Conservation (phyloP, 2,797 vertebrate species). For the Alfaro cultratus region DNA sequence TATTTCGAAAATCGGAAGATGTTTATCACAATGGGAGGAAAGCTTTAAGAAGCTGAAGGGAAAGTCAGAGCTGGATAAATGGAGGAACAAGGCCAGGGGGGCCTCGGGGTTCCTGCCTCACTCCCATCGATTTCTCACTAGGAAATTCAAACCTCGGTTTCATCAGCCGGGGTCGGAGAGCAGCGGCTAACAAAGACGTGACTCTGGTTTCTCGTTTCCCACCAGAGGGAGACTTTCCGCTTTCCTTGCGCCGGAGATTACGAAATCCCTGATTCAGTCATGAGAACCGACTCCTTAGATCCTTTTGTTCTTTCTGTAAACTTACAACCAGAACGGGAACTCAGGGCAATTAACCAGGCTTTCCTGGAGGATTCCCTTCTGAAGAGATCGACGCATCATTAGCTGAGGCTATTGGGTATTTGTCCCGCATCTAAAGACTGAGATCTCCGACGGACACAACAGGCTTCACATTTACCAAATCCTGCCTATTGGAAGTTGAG, state of each 20-base stretch:
- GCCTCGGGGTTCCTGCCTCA: constrained; percentile 46
- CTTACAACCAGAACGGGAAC: constrained; percentile 40
- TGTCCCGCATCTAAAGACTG: constrained; percentile 7
- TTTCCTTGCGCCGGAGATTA: constrained; percentile 65
- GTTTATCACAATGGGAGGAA: constrained; percentile 59
- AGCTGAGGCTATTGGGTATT: constrained; percentile 32
- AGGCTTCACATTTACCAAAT: constrained; percentile 31
- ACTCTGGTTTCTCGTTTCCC: constrained; percentile 60
- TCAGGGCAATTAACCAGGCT: constrained; percentile 59
- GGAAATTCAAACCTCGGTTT: constrained; percentile 68
- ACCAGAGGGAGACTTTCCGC: constrained; percentile 58
- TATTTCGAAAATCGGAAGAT: constrained; percentile 62
- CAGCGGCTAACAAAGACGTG: constrained; percentile 58
- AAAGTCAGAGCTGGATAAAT: constrained; percentile 41
- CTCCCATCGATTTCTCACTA: constrained; percentile 77
- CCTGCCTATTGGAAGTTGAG: constrained; percentile 9
- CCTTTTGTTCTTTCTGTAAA: constrained; percentile 4
- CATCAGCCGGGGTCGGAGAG: constrained; percentile 45
- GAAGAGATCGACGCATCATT: constrained; percentile 56
- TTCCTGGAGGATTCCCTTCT: constrained; percentile 34
- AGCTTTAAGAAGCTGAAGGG: constrained; percentile 33
- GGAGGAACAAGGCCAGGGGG: constrained; percentile 19
- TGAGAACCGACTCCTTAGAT: not conserved
- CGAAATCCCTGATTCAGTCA: constrained; percentile 37
- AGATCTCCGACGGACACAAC: constrained; percentile 17